Conservation (phyloP, 2,113 vertebrate species). For the Thalassarche chlororhynchos region DNA sequence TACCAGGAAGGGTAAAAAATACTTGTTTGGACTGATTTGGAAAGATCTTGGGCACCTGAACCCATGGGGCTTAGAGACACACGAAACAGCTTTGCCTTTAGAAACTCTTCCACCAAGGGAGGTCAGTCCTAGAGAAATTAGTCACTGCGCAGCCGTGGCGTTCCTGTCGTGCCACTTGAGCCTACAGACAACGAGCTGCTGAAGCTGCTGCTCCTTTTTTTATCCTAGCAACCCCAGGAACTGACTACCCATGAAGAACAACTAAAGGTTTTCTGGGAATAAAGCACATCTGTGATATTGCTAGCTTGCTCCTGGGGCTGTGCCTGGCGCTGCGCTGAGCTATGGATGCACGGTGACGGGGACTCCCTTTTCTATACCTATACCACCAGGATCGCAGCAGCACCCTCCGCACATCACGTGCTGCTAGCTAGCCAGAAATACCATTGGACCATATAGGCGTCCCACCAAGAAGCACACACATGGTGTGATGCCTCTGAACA, state of each 20-base stretch:
- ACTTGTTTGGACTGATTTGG: not conserved
- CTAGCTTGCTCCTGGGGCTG: not conserved
- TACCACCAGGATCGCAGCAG: not conserved
- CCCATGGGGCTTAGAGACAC: not conserved
- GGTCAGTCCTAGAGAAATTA: not conserved
- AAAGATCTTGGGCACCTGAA: not conserved
- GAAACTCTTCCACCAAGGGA: not conserved
- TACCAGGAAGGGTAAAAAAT: not conserved
- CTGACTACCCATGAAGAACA: not conserved
- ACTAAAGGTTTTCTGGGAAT: not conserved
- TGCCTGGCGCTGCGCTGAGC: not conserved
- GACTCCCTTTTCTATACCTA: not conserved
- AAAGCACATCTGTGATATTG: not conserved
- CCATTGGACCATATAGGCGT: not conserved
- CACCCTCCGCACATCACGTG: rapidly evolving
- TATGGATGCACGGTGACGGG: not conserved
- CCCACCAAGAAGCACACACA: not conserved
- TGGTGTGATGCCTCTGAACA: not conserved
- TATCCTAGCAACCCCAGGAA: not conserved
- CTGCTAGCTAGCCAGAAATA: not conserved
- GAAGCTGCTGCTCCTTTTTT: not conserved
- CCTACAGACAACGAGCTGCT: not conserved
- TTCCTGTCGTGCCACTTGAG: rapidly evolving
- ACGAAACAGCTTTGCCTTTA: not conserved
- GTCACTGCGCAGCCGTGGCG: rapidly evolving